phyloP scores from a whole-genome alignment of 2,888 invertebrate species.

The Boloria euphrosyne region DNA sequence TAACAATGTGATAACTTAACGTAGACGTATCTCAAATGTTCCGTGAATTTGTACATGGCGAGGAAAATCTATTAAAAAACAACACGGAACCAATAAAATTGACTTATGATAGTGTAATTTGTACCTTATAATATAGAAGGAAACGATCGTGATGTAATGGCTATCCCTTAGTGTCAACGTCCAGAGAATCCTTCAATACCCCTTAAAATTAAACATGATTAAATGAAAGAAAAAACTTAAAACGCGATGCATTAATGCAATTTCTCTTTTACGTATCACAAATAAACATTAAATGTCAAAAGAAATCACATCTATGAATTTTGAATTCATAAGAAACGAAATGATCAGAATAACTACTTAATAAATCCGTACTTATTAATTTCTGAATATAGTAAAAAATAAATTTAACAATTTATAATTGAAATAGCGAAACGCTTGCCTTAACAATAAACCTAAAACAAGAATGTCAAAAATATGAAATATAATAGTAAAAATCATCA shows the following conservation, averaged over 20 bases:
- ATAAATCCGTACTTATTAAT: constrained; percentile 46
- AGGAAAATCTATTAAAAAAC: constrained; percentile 43
- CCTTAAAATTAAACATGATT: constrained; percentile 58
- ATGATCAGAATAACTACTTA: constrained; percentile 64
- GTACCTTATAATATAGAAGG: constrained; percentile 69
- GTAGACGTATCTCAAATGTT: constrained; percentile 60
- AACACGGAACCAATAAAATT: constrained; percentile 50
- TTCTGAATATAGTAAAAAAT: constrained; percentile 49
- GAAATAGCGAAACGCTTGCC: constrained; percentile 48
- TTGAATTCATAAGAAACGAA: constrained; percentile 78
- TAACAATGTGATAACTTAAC: constrained; percentile 73
- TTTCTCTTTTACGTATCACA: constrained; percentile 78
- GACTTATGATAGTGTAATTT: constrained; percentile 61
- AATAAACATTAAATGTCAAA: constrained; percentile 81
- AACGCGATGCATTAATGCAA: constrained; percentile 79
- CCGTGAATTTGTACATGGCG: constrained; percentile 58
- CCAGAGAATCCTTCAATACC: constrained; percentile 52
- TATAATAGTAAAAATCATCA: constrained; percentile 34
- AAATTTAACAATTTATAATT: constrained; percentile 52
- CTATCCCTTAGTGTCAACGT: constrained; percentile 56
- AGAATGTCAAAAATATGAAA: constrained; percentile 43
- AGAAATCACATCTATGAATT: constrained; percentile 83
- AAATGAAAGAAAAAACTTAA: constrained; percentile 62
- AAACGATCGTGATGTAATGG: constrained; percentile 38
- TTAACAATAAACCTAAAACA: constrained; percentile 49